Percentiles rank a stretch among this genome's conserved stretches.
Evolutionary conservation across 1,140 invertebrate species (phyloP).

Genomic region (Thalassaphorura encarpata): DNA sequence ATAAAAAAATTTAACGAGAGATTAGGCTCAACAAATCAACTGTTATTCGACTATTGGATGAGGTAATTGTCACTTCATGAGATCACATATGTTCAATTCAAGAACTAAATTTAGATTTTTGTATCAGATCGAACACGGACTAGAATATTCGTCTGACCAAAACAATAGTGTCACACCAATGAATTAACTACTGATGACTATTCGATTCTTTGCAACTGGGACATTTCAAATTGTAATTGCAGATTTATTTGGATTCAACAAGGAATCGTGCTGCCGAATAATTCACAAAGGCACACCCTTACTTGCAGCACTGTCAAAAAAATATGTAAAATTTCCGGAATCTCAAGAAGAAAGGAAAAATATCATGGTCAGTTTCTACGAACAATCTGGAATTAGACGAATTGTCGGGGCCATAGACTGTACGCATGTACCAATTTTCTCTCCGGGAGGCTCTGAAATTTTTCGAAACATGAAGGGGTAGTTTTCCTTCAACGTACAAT

Average conservation of each 20-base stretch:
- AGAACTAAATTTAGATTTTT: not conserved
- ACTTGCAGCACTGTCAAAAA: not conserved
- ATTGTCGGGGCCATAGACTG: slow-evolving; percentile 15
- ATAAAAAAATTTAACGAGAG: not conserved
- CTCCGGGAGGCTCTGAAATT: slow-evolving; percentile 36
- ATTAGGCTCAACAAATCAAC: not conserved
- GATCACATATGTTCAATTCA: not conserved
- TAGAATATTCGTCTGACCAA: not conserved
- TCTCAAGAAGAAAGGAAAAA: not conserved
- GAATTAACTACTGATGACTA: slow-evolving; percentile 3
- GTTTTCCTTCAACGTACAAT: slow-evolving; percentile 40
- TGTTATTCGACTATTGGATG: not conserved
- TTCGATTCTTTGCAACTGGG: slow-evolving; percentile 1
- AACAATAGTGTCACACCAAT: slow-evolving; percentile 4
- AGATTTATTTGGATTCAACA: slow-evolving; percentile 13
- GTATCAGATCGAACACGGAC: slow-evolving; percentile 1
- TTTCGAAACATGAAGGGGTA: slow-evolving; percentile 40
- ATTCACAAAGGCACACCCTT: slow-evolving; percentile 17
- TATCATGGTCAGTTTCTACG: not conserved
- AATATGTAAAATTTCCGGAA: slow-evolving; percentile 4
- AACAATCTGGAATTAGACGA: slow-evolving; percentile 14
- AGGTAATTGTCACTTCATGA: not conserved
- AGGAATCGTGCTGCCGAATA: slow-evolving; percentile 22
- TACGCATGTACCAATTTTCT: slow-evolving; percentile 21
- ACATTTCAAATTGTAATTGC: slow-evolving; percentile 7